Base-by-base conservation (phyloP, 2,888 invertebrate genomes). In the Dasypolia templi region DNA sequence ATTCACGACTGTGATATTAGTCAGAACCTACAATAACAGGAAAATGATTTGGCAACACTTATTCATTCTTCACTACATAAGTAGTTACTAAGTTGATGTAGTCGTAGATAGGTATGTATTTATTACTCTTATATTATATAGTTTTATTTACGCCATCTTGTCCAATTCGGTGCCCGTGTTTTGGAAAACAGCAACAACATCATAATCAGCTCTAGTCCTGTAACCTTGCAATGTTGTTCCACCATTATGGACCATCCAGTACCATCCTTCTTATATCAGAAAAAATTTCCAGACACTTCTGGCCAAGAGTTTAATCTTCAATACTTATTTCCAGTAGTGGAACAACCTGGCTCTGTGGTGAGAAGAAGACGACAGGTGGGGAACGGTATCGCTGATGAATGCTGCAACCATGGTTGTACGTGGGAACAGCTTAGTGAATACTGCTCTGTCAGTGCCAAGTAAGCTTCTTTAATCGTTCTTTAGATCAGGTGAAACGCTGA, bases 401-500 rank as follows among this genome's bases (percentile, higher is more conserved):
- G 96, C 89, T 96, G 96, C 87, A 90, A 92, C 44, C 90, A 91
- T 75, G 95, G 95, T 17, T 96, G 96, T 87, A 94, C 94, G 7
- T 93, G 91, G 92, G 92, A 93, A 68, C 94, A 95, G 76, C 93
- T 96, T 75, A 93, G 88, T 86, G 93, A 94, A 85, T 96, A 96
- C 87, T 96, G 96, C 86, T 94, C 95, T n/a, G 91, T 95, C 68
- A 95, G 92, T 85, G 93, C 93, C 59, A 92, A 92, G 95, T 96
- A 89, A 92, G 94, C 85, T 56, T 7, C 9, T 26, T 58, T 17
- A 19, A n/a, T 49, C 22, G 12, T 61, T 61, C n/a, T 39, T 35
- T 35, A n/a, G 1, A n/a, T 46, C 17, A 29, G 22, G 29, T 63
- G 14, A 22, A 22, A 22, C 17, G 22, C 12, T 32, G 1, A 56